Base-by-base conservation (phyloP, 1,140 invertebrate genomes). In the Ceratosolen fusciceps region DNA sequence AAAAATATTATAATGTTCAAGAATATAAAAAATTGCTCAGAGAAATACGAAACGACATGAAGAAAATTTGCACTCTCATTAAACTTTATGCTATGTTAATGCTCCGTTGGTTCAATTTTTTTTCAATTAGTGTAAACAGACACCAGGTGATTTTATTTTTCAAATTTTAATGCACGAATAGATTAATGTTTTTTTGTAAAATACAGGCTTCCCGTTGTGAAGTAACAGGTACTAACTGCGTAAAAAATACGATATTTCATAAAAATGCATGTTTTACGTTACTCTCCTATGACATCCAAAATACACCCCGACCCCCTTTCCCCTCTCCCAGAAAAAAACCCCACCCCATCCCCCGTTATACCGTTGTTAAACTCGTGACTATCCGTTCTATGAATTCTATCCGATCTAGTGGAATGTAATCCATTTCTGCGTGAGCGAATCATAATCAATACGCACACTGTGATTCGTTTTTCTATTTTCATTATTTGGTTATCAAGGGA, bases 321-420 rank as follows among this genome's bases (percentile, higher is more conserved):
- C n/a, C n/a, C n/a, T n/a, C n/a, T n/a, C n/a, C n/a, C n/a, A n/a
- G n/a, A n/a, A n/a, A n/a, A n/a, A n/a, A n/a, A n/a, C n/a, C n/a
- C 39, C 26, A 10, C 19, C 31, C 29, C 39, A 24, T 21, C 3
- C 21, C n/a, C 58, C 26, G 60, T 47, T 26, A 58, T 60, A n/a
- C 58, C 26, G 60, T 47, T 26, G 43, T 60, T 24, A 39, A 26
- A 26, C 56, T 75, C 29, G 21, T 43, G 21, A 52, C 19, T 43
- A 19, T 29, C 31, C n/a, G 26, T 77, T 49, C 19, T 49, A 62
- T 26, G 70, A 73, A 73, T 65, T 54, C 39, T 65, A 29, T 71
- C 47, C 75, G 62, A 47, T 31, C 29, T 19, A 24, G 67, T 73
- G 56, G 77, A 73, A 79, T 73, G 77, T 73, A 58, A 73, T 73